Conservation (phyloP, 2,888 invertebrate genomes). For the Acronicta alni region DNA sequence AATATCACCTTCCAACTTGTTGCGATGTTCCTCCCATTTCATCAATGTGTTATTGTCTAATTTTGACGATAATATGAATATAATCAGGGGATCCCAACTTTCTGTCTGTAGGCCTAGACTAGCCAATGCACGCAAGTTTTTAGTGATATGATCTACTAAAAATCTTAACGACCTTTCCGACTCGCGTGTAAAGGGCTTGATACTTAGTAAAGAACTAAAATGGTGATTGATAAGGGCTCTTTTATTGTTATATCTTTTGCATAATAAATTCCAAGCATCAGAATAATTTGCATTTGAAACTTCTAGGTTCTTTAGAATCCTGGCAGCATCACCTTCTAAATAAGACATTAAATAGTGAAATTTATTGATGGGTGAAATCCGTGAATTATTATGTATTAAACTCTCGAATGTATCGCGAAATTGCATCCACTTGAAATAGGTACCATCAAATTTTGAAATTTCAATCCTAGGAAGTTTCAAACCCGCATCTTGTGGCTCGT, state of each 20-base stretch:
- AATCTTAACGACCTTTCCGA: too few species aligned
- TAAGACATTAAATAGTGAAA: slow-evolving; percentile 30
- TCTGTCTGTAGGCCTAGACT: too few species aligned
- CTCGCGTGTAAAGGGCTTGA: slow-evolving; percentile 19
- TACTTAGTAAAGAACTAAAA: slow-evolving; percentile 38
- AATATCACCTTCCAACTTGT: too few species aligned
- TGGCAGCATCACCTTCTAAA: slow-evolving; percentile 46
- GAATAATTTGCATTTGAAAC: slow-evolving; percentile 26
- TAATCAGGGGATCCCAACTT: too few species aligned
- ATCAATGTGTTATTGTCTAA: too few species aligned
- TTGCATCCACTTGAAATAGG: slow-evolving; percentile 50
- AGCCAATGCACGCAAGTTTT: too few species aligned
- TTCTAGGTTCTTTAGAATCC: slow-evolving; percentile 43
- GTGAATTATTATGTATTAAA: slow-evolving; percentile 52
- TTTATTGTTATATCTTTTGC: slow-evolving; percentile 21
- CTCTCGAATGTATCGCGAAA: slow-evolving; percentile 45
- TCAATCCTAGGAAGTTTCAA: slow-evolving; percentile 50
- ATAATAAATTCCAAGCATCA: slow-evolving; percentile 13
- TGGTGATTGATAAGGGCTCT: slow-evolving; percentile 34
- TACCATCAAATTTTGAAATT: slow-evolving; percentile 53
- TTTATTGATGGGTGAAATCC: slow-evolving; percentile 40
- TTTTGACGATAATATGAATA: too few species aligned
- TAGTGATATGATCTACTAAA: too few species aligned
- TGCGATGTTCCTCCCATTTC: too few species aligned
- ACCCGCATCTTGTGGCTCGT: slow-evolving; percentile 8